Base-by-base conservation (phyloP, 2,113 vertebrate species). In the Gavialis gangeticus region DNA sequence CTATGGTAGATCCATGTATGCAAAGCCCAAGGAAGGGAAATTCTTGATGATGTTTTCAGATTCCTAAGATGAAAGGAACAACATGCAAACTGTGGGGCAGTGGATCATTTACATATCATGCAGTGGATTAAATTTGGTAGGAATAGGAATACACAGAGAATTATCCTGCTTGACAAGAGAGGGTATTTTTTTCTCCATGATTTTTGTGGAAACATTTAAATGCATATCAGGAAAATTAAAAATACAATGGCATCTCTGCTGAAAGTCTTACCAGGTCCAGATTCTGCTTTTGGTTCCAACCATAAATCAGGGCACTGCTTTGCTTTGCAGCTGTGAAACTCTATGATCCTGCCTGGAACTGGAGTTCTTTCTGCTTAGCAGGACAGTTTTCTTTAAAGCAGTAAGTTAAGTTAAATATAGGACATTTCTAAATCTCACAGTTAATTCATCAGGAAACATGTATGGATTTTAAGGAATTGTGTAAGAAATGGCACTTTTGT, bases 1-100 rank as follows among this genome's bases (percentile, higher is more conserved):
- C 97, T 60, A 84, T 93, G 92, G 95, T 66, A 96, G 92, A 69
- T 85, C 80, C 9, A 12, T 73, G 85, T 71, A 25, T 79, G 86
- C 87, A 79, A 83, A 89, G 88, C 6, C 25, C 57, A 54, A 88
- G 86, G 92, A 62, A 59, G 59, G 77, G 58, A 69, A 60, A 82
- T 75, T 15, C 64, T 80, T 30, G 0, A 3, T 75, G 25, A 57
- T 82, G 46, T 30, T 59, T 58, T 77, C 4, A 69, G 88, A 34
- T 82, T 77, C 90, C n/a, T 56, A 81, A 59, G 34, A 69, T 34
- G 77, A 95, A 93, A 75, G 83, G 14, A 66, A 71, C 25, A 17
- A 67, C 69, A 24, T 88, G 34, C 84, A 90, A 92, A 30, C 7
- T 10, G 0, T 34, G 28, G 77, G 18, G 13, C 14, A 28, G 14